Evolutionary conservation across 2,797 vertebrate species (phyloP).

Genomic region (Ceyx erithaca): DNA sequence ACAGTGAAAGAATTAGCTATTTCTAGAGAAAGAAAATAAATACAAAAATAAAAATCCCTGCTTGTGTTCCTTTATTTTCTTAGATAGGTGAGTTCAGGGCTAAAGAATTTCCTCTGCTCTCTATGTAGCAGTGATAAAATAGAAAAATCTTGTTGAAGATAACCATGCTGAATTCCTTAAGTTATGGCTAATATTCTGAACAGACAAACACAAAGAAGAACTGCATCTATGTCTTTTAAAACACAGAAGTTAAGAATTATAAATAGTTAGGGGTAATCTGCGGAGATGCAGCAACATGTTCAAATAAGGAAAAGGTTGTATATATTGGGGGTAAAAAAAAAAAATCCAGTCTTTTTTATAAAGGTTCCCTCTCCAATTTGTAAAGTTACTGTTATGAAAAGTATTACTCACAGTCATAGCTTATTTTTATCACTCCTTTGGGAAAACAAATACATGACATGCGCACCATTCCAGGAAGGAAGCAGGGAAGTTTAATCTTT

Average conservation of each 20-base stretch:
- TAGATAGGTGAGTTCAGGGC: background rate
- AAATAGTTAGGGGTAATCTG: background rate
- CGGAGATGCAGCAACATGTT: background rate
- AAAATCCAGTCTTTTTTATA: background rate
- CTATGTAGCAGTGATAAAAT: background rate
- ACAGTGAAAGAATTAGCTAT: background rate
- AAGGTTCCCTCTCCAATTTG: background rate
- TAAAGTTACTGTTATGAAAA: background rate
- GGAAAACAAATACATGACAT: background rate
- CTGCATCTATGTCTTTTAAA: background rate
- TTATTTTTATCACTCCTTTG: background rate
- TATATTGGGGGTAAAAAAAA: rapidly evolving
- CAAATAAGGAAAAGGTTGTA: background rate
- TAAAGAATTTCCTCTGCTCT: background rate
- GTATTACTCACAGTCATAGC: background rate
- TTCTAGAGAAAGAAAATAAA: background rate
- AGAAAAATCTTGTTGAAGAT: background rate
- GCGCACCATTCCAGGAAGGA: background rate
- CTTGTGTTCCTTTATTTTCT: background rate
- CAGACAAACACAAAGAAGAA: background rate
- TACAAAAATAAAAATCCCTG: background rate
- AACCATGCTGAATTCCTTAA: background rate
- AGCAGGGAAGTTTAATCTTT: background rate
- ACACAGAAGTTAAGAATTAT: background rate
- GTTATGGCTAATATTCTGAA: background rate